Evolutionary conservation across 2,113 vertebrate species (phyloP).

Genomic region (Carlito syrichta): DNA sequence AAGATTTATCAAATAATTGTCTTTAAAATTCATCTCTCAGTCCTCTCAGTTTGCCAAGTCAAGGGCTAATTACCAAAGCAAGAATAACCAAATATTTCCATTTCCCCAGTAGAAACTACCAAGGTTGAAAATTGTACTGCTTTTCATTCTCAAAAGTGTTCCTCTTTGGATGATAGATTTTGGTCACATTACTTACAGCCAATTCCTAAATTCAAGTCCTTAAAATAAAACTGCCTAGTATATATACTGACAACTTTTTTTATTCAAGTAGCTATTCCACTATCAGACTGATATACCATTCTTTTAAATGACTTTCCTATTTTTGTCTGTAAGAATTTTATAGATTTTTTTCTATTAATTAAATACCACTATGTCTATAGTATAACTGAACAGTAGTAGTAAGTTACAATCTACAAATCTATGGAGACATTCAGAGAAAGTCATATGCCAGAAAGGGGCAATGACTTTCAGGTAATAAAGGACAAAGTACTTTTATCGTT

Average conservation of each 20-base stretch:
- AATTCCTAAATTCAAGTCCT: conserved; percentile 8
- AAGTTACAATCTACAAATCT: neutral
- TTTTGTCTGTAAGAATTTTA: neutral
- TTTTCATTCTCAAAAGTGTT: neutral
- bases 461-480: neutral
- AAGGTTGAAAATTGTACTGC: neutral
- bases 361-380: neutral
- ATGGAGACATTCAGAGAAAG: neutral
- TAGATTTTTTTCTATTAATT: neutral
- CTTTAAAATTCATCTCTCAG: neutral
- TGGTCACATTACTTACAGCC: neutral
- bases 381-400: too few species aligned
- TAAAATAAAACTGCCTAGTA: neutral
- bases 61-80: neutral
- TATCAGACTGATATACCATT: neutral
- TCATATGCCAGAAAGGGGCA: neutral
- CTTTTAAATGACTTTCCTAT: neutral
- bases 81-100: neutral
- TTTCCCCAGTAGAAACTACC: neutral
- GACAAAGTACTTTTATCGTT: neutral
- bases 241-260: neutral
- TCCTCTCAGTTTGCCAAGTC: neutral
- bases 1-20: neutral
- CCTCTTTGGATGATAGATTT: neutral
- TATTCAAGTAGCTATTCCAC: neutral